phyloP scores from a whole-genome alignment of 2,888 invertebrate species.

The Steromphala cineraria region DNA sequence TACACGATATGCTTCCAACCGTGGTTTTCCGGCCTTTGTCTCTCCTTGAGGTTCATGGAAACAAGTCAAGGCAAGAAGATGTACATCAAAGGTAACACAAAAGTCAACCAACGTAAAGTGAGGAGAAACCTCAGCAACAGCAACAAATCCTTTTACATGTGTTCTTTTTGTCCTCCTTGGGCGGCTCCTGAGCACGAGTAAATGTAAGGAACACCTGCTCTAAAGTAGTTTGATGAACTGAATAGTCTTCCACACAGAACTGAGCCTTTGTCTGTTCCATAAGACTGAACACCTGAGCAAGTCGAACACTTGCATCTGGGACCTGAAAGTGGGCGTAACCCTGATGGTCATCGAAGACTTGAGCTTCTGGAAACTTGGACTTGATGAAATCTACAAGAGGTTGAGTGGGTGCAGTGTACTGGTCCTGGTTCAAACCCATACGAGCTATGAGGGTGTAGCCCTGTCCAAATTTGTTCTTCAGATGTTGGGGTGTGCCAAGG shows the following conservation, averaged over 20 bases:
- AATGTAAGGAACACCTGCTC: conserved; percentile 77
- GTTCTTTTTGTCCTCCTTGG: conserved; percentile 39
- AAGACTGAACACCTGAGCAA: conserved; percentile 71
- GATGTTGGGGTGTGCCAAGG: conserved; percentile 83
- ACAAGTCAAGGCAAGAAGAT: too few relatives aligned
- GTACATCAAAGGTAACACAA: too few relatives aligned
- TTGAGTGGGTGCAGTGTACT: conserved; percentile 33
- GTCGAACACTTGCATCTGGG: conserved; percentile 64
- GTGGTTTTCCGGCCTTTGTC: too few relatives aligned
- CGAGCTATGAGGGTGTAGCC: conserved; percentile 82
- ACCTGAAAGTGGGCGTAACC: conserved; percentile 69
- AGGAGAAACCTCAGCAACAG: conserved; percentile 13
- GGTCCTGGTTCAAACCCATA: conserved; percentile 31
- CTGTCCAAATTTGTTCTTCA: conserved; percentile 83
- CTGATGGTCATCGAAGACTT: conserved; percentile 84
- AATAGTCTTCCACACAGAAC: conserved; percentile 71
- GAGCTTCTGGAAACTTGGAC: conserved; percentile 78
- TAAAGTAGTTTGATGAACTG: conserved; percentile 73
- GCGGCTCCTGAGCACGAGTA: conserved; percentile 63
- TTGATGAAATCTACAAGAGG: conserved; percentile 75
- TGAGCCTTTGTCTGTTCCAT: conserved; percentile 68
- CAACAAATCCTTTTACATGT: conserved; percentile 26
- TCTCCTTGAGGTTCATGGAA: too few relatives aligned
- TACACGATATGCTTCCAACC: too few relatives aligned
- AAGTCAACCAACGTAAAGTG: too few relatives aligned